Evolutionary conservation across 2,888 invertebrate genomes (phyloP), one percentile per base, ranked within the genome.

Genomic region (Chesias legatella): DNA sequence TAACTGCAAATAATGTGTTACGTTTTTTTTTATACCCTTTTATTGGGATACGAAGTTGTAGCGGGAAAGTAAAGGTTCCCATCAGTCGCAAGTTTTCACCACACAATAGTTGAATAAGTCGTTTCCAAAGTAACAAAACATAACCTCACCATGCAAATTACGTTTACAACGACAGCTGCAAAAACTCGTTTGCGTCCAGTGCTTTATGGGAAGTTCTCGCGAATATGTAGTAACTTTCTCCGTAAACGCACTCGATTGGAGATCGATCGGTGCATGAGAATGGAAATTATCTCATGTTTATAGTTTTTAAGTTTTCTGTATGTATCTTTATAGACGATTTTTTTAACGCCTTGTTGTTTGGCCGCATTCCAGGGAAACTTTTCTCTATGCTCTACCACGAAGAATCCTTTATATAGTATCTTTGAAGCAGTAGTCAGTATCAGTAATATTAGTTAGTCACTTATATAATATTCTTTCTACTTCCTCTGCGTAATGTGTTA

Each of bases 201-300:
- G 34, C 27, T 51, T 40, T 46, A 51, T 45, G 42, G 34, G 44
- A 44, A 48, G 44, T 44, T 47, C 47, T 46, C 49, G 52, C 51
- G 50, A 47, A 44, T 33, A 41, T 54, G 50, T 47, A 51, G 57
- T 61, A 56, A 67, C 74, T 74, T 72, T 73, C 73, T 64, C 74
- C 57, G 48, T 54, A 60, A 67, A 68, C 58, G 63, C 63, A 64
- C 56, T 66, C 63, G 57, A 57, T 56, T 42, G 33, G 32, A 31
- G 33, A 54, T 49, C 53, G 51, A 58, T 57, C 46, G 44, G 48
- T 43, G 38, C 37, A 28, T 33, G 33, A 35, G 42, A 41, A 47
- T 44, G 33, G 44, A 43, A 49, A 38, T 34, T 43, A 48, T 45
- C 43, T 37, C 31, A 13, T 37, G 47, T 38, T 30, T 43, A 47